A percentile compares a stretch with the other conserved stretches of the same genome.
Evolutionary conservation across 2,888 invertebrate species (phyloP).

Genomic region (Drosophila quinaria): DNA sequence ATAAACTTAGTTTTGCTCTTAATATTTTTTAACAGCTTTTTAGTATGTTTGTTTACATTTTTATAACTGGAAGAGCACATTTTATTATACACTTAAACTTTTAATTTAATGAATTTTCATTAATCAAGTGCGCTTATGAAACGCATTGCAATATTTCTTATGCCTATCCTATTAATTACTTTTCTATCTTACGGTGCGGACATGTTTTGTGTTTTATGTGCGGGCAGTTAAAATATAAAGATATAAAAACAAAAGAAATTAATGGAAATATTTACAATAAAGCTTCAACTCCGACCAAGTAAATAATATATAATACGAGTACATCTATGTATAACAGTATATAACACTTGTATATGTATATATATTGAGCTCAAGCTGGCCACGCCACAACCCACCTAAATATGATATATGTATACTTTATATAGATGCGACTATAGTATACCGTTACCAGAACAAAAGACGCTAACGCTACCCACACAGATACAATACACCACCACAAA

Average conservation of each 20-base stretch:
- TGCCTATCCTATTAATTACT: constrained; percentile 1
- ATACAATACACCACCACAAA: neutral
- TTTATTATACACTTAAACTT: constrained; percentile 29
- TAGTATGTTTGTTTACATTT: constrained; percentile 8
- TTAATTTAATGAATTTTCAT: constrained; percentile 25
- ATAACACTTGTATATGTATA: constrained; percentile 67
- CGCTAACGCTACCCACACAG: constrained; percentile 60
- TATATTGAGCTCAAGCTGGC: constrained; percentile 79
- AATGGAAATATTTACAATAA: constrained; percentile 19
- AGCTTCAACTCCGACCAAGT: constrained; percentile 73
- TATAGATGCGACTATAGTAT: constrained; percentile 47
- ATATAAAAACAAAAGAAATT: neutral
- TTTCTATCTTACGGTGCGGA: constrained; percentile 41
- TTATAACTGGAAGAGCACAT: constrained; percentile 15
- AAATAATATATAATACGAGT: constrained; percentile 33
- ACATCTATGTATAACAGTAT: constrained; percentile 43
- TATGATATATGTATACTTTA: constrained; percentile 56
- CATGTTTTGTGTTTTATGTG: constrained; percentile 45
- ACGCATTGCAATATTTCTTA: constrained; percentile 73
- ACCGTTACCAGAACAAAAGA: constrained; percentile 57
- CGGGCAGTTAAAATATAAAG: constrained; percentile 13
- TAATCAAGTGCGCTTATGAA: constrained; percentile 73
- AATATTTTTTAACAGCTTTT: constrained; percentile 18
- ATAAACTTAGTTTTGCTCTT: constrained; percentile 25
- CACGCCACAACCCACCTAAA: constrained; percentile 78